Evolutionary conservation across 2,797 vertebrate genomes (phyloP).

Genomic region (Manis pentadactyla): DNA sequence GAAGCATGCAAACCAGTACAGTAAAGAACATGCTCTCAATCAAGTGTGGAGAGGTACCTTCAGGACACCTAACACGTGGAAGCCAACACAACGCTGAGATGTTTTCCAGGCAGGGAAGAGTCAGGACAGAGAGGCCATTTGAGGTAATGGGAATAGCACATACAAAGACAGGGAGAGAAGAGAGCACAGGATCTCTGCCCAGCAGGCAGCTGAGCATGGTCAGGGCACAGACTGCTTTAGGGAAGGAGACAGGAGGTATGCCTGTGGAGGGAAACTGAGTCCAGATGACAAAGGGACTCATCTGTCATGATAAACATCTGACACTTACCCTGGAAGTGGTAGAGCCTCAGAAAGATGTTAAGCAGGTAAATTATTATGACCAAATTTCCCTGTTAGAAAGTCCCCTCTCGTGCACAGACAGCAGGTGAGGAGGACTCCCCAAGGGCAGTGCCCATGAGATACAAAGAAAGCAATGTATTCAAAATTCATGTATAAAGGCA

Average conservation of each 20-base stretch:
- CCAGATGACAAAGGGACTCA: not conserved
- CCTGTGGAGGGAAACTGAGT: not conserved
- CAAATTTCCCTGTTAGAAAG: not conserved
- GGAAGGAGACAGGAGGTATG: not conserved
- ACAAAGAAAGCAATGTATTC: not conserved
- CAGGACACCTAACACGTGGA: not conserved
- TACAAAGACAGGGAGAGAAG: not conserved
- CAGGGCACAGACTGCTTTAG: accelerated
- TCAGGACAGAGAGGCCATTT: not conserved
- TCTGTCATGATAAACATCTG: too few species aligned
- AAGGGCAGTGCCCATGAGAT: not conserved
- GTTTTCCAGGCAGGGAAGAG: not conserved
- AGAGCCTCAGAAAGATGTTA: not conserved
- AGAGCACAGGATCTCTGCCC: not conserved
- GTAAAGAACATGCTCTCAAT: not conserved
- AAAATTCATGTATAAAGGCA: not conserved
- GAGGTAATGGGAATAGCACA: not conserved
- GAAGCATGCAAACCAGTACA: not conserved
- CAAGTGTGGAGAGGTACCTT: not conserved
- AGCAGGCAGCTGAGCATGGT: accelerated
- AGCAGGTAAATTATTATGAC: not conserved
- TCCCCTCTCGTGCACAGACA: not conserved
- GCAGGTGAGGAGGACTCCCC: not conserved
- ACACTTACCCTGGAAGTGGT: not conserved
- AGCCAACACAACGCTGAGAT: not conserved